phyloP scores from a whole-genome alignment of 2,113 vertebrate genomes.

The Cromileptes altivelis region DNA sequence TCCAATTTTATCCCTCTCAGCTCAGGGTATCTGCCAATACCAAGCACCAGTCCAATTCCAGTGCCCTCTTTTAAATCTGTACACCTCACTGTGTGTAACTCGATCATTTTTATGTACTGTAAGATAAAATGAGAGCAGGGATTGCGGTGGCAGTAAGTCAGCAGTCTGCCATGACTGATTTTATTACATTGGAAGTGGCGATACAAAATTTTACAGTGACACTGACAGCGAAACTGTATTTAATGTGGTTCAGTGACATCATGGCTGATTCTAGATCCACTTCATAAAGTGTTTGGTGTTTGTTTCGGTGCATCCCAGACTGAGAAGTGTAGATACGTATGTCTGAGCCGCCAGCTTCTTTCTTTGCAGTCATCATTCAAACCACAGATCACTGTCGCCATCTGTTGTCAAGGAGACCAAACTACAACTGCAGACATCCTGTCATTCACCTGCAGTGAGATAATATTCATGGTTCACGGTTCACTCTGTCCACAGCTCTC shows the following conservation, averaged over 20 bases:
- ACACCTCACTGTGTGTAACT: background rate
- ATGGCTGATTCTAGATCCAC: background rate
- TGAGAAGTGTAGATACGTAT: background rate
- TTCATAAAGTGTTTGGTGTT: background rate
- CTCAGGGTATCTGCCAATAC: slow-evolving; percentile 34
- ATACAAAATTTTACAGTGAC: background rate
- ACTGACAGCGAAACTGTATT: background rate
- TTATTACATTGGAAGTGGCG: background rate
- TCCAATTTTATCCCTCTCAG: slow-evolving; percentile 14
- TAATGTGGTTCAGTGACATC: background rate
- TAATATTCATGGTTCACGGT: background rate
- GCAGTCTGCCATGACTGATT: background rate
- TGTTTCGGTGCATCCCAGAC: background rate
- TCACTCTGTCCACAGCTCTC: slow-evolving; percentile 52
- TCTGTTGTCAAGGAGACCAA: slow-evolving; percentile 56
- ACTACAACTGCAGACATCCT: slow-evolving; percentile 45
- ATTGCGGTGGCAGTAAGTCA: background rate
- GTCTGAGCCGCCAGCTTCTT: background rate
- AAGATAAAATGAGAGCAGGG: background rate
- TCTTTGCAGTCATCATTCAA: slow-evolving; percentile 8
- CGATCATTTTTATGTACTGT: slow-evolving; percentile 2
- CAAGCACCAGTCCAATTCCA: background rate
- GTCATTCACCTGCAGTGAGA: slow-evolving; percentile 18
- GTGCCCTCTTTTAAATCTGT: background rate
- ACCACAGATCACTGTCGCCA: slow-evolving; percentile 50